phyloP scores from a whole-genome alignment of 2,888 invertebrate genomes.

The Lasioglossum lativentre region DNA sequence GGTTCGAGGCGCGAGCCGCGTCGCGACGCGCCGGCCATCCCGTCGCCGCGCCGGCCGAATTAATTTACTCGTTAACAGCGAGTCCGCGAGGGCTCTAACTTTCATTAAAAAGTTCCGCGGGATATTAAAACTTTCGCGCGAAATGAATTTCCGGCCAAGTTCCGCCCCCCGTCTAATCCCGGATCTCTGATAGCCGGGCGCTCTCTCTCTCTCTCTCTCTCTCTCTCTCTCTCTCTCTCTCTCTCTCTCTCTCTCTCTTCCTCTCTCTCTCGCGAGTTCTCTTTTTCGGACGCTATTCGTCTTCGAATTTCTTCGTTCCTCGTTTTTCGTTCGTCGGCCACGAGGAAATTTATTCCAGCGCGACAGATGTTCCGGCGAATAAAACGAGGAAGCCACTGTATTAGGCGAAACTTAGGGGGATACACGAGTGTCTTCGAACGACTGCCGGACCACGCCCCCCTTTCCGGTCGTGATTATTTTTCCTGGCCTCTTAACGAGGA shows the following conservation, averaged over 20 bases:
- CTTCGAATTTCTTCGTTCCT: slow-evolving; percentile 20
- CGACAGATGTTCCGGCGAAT: slow-evolving; percentile 33
- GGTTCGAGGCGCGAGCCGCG: slow-evolving; percentile 8
- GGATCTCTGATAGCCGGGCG: slow-evolving; percentile 30
- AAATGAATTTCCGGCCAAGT: slow-evolving; percentile 47
- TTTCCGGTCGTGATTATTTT: slow-evolving; percentile 57
- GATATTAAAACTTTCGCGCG: slow-evolving; percentile 52
- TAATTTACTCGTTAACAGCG: slow-evolving; percentile 45
- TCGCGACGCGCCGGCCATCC: not conserved
- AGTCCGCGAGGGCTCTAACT: slow-evolving; percentile 26
- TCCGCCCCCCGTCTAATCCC: slow-evolving; percentile 17
- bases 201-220: not conserved
- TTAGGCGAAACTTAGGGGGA: slow-evolving; percentile 10
- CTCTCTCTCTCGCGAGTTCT: no score
- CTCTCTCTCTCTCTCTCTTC: not conserved
- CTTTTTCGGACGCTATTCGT: slow-evolving; percentile 3
- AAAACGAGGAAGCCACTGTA: not conserved
- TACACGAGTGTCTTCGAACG: slow-evolving; percentile 19
- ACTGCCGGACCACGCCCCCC: slow-evolving; percentile 39
- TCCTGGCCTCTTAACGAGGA: slow-evolving; percentile 46
- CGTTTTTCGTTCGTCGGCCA: not conserved
- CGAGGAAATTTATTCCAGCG: slow-evolving; percentile 30
- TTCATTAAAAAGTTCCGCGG: slow-evolving; percentile 43
- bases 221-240: no score
- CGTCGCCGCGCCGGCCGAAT: slow-evolving; percentile 34